Evolutionary conservation across 2,797 vertebrate species (phyloP).

Genomic region (Falco concolor): DNA sequence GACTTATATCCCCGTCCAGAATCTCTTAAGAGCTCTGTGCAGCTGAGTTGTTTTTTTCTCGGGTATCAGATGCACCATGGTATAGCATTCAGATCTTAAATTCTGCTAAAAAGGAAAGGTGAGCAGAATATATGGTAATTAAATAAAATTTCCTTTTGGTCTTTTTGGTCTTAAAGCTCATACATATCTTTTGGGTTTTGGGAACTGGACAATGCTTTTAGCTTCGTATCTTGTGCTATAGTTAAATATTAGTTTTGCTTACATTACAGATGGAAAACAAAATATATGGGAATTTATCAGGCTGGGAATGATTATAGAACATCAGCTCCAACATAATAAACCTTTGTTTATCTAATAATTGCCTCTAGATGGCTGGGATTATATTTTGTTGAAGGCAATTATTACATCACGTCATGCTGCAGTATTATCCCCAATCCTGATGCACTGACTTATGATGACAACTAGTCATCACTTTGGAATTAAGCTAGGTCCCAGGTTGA

Average conservation of each 20-base stretch:
- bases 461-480: neutral
- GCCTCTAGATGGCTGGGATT: neutral
- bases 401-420: neutral
- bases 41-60: neutral
- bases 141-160: neutral
- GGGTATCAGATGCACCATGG: neutral
- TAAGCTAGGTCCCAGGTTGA: neutral
- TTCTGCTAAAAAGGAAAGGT: neutral
- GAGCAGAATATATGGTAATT: neutral
- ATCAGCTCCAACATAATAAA: neutral
- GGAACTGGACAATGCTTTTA: neutral
- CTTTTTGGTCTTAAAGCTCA: neutral
- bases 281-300: neutral
- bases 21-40: neutral
- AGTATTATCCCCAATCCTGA: neutral
- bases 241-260: neutral
- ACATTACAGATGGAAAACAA: neutral
- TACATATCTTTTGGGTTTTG: neutral
- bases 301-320: neutral
- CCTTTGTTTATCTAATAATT: neutral
- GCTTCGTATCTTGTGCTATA: neutral
- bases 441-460: neutral
- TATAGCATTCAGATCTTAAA: neutral
- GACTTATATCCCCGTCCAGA: neutral
- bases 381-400: neutral